Evolutionary conservation across 2,797 vertebrate genomes (phyloP), one percentile per base, ranked within the genome.

Genomic region (Limosa lapponica): DNA sequence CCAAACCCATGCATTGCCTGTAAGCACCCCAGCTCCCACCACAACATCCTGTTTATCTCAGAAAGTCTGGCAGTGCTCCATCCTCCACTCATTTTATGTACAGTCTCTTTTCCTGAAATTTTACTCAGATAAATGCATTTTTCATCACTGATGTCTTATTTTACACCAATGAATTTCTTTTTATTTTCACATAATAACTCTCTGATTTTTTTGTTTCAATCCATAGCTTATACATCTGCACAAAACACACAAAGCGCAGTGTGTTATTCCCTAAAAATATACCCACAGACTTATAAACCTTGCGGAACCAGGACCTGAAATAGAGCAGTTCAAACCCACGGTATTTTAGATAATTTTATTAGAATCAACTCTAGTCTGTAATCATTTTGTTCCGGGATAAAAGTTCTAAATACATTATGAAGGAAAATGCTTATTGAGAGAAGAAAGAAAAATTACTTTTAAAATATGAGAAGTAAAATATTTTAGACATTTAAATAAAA

Each of bases 401-500:
- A 48, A 86, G 5, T 77, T 86, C 22, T 54, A 83, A 51, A 83
- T 75, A n/a, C 5, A 19, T 49, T 39, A 54, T 1, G 5, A 87
- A 90, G 8, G 28, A 72, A 37, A 87, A 51, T 25, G 8, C 6
- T 19, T 82, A 34, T 32, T 52, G 18, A 61, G 28, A 90, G 41
- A 34, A 55, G 19, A 37, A 71, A 28, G 28, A 32, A 46, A 57
- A 16, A 43, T 77, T 66, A 30, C 2, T 74, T 97, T 84, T 32
- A 93, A 70, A 10, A 27, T 70, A 82, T 32, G 74, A 90, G n/a
- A 52, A 79, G 24, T 32, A 54, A 92, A 95, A 54, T 62, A 70
- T 81, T 86, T 90, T 30, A 59, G 89, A 18, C 24, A 44, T 93
- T 80, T 88, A 95, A 82, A 87, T 30, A 46, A 86, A 89, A 75